Base-by-base conservation (phyloP, 2,113 vertebrate species). In the Polypterus bichir region DNA sequence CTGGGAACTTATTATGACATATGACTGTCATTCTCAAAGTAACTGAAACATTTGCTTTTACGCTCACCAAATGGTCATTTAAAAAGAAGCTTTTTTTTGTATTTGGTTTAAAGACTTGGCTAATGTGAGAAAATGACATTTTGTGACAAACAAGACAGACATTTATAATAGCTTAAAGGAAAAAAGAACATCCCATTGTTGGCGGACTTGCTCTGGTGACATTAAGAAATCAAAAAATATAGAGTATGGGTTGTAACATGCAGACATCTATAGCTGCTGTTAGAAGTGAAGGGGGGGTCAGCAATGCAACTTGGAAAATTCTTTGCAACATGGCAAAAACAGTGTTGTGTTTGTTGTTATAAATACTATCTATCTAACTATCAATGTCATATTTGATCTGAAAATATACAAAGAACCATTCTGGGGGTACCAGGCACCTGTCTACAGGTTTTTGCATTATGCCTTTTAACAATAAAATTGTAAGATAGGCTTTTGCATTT, bases 171-270 rank as follows among this genome's bases (percentile, higher is more conserved):
- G 27, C 27, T 27, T 27, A 27, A 27, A 27, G 27, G 27, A 82
- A 66, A 77, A 74, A 73, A 72, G 69, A 63, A 83, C 54, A 52
- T 6, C 77, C 73, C 78, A 68, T 81, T 78, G 78, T 80, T 74
- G 80, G 76, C 75, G 72, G 73, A 74, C 57, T 78, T 71, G 54
- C 54, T 55, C 54, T 10, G 9, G 54, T 5, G 9, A 6, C 5
- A 8, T 55, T 4, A 27, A 4, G 54, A 55, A 55, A 55, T 55
- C 9, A 55, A 55, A 6, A 9, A 55, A 55, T 5, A 55, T 27
- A 11, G 5, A 8, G 54, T 55, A 11, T 10, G 44, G 9, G 9
- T 9, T 55, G 10, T 55, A 10, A 10, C 5, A 10, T 10, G 27
- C 54, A 55, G 44, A 10, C 6, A 55, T 27, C 44, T 3, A 27